Base-by-base conservation (phyloP, 2,113 vertebrate species). In the Osmerus mordax region DNA sequence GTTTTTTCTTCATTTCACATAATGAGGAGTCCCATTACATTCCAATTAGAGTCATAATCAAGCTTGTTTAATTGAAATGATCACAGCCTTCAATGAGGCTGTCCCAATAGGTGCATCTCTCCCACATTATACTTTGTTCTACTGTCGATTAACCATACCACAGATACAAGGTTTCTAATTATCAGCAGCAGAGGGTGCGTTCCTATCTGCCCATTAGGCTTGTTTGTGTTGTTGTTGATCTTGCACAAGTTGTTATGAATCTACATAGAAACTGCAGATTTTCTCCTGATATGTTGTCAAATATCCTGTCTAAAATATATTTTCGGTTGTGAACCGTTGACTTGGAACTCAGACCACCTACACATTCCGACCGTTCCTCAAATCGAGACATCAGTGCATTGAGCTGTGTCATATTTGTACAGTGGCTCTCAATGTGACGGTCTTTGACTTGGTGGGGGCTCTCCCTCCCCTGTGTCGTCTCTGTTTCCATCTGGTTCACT, bases 31-130 rank as follows among this genome's bases (percentile, higher is more conserved):
- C 81, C 78, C 70, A 84, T 87, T 84, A 83, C 69, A 32, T 75
- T 63, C 72, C 54, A 63, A 61, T 76, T 66, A 84, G 74, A 72
- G 72, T 60, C 81, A 73, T 84, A 81, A 87, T 88, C 73, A 71
- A 69, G 75, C 65, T 65, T 70, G 72, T 83, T 84, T 86, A 85
- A 87, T 87, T 87, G 66, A 85, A 84, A 83, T 80, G 78, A 86
- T 84, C 76, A 77, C 83, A 81, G 86, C 76, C 79, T 75, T 85
- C 77, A 81, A 47, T 23, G 54, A 19, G 54, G 63, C 71, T 63
- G 64, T 82, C 79, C 72, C 75, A 64, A 78, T 76, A 60, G 81
- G 81, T 77, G 54, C 72, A 81, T 81, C 51, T 36, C 3, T n/a
- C 54, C 14, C 29, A 19, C 25, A 70, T 80, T 80, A 55, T 52